Conservation (phyloP, 2,797 vertebrate species). For the Sebastes itinus region DNA sequence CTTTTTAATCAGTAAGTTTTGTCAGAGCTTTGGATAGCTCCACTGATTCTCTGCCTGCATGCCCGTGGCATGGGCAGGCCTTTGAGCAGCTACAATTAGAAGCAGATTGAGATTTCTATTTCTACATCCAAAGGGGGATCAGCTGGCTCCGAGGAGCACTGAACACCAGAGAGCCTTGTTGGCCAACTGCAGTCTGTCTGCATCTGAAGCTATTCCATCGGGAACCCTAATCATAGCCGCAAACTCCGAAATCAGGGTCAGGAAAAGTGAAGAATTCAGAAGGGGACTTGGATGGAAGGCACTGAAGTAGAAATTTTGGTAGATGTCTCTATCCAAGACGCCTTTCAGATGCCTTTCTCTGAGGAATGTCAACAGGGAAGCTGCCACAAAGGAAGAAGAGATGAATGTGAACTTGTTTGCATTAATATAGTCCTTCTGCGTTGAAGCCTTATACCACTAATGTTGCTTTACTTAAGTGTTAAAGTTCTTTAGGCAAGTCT, state of each 20-base stretch:
- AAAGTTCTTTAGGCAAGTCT: neutral
- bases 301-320: slow-evolving; percentile 44
- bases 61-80: slow-evolving; percentile 42
- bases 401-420: neutral
- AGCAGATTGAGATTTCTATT: slow-evolving; percentile 71
- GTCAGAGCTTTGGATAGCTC: slow-evolving; percentile 27
- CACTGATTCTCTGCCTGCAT: slow-evolving; percentile 38
- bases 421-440: neutral
- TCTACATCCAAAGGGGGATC: slow-evolving; percentile 67
- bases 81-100: slow-evolving; percentile 65
- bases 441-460: neutral
- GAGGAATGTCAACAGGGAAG: slow-evolving; percentile 1
- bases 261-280: slow-evolving; percentile 69
- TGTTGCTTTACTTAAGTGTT: neutral
- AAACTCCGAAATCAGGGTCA: slow-evolving; percentile 75
- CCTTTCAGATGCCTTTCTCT: slow-evolving; percentile 19
- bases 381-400: neutral
- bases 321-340: slow-evolving; percentile 17
- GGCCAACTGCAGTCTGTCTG: slow-evolving; percentile 54
- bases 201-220: slow-evolving; percentile 66
- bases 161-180: slow-evolving; percentile 56
- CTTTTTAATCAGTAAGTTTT: slow-evolving; percentile 51
- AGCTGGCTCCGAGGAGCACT: slow-evolving; percentile 50
- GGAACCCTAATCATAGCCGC: slow-evolving; percentile 77
- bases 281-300: slow-evolving; percentile 34